Conservation (phyloP, 2,113 vertebrate genomes). For the Vulpes vulpes region DNA sequence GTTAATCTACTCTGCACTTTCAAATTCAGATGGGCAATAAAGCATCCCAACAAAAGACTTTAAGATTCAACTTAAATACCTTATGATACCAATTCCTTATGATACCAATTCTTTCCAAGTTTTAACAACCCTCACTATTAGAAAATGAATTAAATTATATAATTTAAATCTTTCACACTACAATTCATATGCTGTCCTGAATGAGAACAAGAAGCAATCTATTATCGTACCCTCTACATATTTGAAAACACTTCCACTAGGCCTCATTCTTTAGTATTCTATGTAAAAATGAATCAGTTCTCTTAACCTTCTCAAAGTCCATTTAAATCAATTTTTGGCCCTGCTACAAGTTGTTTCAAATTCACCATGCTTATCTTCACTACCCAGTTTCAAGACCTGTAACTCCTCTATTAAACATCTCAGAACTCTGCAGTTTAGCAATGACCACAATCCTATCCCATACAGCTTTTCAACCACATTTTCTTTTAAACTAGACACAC, state of each 20-base stretch:
- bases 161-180: constrained; percentile 13
- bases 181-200: constrained; percentile 19
- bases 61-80: constrained; percentile 32
- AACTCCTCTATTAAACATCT: constrained; percentile 52
- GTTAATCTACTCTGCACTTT: constrained; percentile 68
- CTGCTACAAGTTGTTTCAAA: constrained; percentile 43
- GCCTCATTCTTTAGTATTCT: not conserved
- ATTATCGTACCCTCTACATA: not conserved
- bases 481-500: constrained; percentile 49
- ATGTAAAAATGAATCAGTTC: constrained; percentile 17
- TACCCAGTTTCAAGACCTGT: constrained; percentile 17
- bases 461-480: constrained; percentile 35
- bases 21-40: constrained; percentile 55
- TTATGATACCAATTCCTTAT: not conserved
- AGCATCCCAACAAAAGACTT: constrained; percentile 43
- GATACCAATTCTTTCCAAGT: constrained; percentile 6
- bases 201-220: not conserved
- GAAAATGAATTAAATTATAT: constrained; percentile 16
- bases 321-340: constrained; percentile 4
- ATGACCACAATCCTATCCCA: constrained; percentile 51
- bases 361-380: constrained; percentile 33
- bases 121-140: constrained; percentile 64
- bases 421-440: not conserved
- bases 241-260: constrained; percentile 61
- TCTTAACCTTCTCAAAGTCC: constrained; percentile 32